Conservation (phyloP, 2,113 vertebrate genomes). For the Pomatorhinus ruficollis region DNA sequence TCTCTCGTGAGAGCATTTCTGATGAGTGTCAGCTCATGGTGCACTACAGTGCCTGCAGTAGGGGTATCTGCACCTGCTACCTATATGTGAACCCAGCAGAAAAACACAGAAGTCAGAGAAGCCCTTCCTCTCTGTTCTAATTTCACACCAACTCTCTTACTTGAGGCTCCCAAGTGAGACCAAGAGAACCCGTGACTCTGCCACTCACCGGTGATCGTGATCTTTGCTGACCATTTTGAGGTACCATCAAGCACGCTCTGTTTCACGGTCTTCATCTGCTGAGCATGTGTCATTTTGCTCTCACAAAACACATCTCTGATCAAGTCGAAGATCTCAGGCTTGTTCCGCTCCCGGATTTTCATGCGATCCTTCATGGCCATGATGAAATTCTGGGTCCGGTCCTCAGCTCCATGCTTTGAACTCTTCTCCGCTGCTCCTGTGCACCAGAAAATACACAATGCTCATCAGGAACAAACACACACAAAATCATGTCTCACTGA, state of each 20-base stretch:
- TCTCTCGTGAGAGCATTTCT: neutral
- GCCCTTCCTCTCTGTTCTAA: neutral
- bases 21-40: neutral
- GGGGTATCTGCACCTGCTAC: neutral
- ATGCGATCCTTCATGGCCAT: conserved; percentile 99
- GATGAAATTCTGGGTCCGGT: conserved; percentile 97
- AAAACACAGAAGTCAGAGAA: neutral
- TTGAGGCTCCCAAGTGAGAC: neutral
- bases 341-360: conserved; percentile 98
- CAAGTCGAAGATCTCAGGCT: conserved; percentile 96
- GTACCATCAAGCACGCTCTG: conserved; percentile 98
- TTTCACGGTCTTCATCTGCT: conserved; percentile 98
- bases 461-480: neutral
- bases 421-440: conserved; percentile 96
- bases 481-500: neutral
- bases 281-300: conserved; percentile 85
- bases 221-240: conserved; percentile 99
- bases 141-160: neutral
- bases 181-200: neutral
- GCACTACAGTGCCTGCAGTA: neutral
- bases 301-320: conserved; percentile 92
- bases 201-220: conserved; percentile 91
- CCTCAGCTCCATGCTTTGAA: conserved; percentile 95
- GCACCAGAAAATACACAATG: neutral
- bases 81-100: neutral